These are phyloP conservation scores for Acheta domesticus DNA, from an alignment of 2,888 invertebrate genomes.

Conservation along the genomic window DNA sequence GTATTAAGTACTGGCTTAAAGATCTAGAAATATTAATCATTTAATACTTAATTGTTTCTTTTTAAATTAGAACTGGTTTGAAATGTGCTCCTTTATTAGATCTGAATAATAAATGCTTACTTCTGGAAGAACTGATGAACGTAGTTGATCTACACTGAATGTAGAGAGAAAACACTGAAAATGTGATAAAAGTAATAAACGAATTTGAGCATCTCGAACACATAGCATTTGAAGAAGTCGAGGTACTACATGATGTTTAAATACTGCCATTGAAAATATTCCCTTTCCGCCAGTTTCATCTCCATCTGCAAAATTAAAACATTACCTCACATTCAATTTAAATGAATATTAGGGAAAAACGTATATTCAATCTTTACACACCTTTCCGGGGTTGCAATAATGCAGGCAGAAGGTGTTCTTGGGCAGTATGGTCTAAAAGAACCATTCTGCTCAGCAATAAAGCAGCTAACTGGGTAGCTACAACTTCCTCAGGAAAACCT, in stretches of 20 bases:
- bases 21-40: too few relatives aligned
- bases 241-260: conserved; percentile 71
- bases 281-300: conserved; percentile 50
- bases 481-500: conserved; percentile 72
- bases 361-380: conserved; percentile 45
- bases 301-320: conserved; percentile 19
- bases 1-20: too few relatives aligned
- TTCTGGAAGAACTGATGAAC: conserved; percentile 78
- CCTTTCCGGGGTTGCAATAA: conserved; percentile 69
- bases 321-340: background rate
- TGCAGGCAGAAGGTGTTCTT: conserved; percentile 65
- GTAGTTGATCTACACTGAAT: conserved; percentile 73
- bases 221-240: conserved; percentile 76
- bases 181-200: conserved; percentile 72
- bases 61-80: background rate
- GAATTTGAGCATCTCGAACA: conserved; percentile 79
- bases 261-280: conserved; percentile 66
- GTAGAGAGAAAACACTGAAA: conserved; percentile 72
- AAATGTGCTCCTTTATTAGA: background rate
- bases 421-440: conserved; percentile 76
- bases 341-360: background rate
- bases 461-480: conserved; percentile 76
- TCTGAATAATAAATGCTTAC: conserved; percentile 46
- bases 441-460: conserved; percentile 80
- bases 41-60: too few relatives aligned